These are phyloP conservation scores for Taxidea taxus DNA, from an alignment of 2,113 vertebrate genomes.

Conservation along the genomic window DNA sequence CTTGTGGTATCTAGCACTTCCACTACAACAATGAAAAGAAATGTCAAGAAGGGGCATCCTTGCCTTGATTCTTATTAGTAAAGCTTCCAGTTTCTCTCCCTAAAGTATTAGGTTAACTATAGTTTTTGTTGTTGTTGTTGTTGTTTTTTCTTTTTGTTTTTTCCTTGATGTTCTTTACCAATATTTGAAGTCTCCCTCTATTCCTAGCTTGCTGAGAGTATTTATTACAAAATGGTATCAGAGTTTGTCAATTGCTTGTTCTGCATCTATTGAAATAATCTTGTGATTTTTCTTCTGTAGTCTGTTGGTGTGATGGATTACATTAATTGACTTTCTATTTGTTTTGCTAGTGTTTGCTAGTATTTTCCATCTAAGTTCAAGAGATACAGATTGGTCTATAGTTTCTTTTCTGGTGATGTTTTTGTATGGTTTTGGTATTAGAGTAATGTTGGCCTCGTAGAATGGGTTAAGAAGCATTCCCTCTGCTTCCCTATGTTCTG, in stretches of 20 bases:
- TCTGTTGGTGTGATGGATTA: background rate
- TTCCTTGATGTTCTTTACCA: background rate
- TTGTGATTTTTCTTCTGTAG: background rate
- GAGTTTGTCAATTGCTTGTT: background rate
- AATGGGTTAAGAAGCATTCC: background rate
- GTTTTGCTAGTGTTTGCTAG: background rate
- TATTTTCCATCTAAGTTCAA: background rate
- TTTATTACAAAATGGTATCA: background rate
- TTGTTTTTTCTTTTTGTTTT: background rate
- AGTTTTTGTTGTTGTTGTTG: background rate
- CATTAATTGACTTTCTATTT: background rate
- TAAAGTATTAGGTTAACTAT: background rate
- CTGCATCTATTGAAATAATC: background rate
- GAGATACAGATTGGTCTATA: background rate
- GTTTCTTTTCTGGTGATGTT: background rate
- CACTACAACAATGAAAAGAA: background rate
- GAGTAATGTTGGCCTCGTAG: background rate
- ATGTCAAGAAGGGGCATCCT: background rate
- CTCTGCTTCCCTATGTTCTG: background rate
- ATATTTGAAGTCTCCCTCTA: background rate
- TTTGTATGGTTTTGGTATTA: background rate
- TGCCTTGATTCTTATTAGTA: background rate
- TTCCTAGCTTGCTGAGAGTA: background rate
- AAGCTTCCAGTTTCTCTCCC: background rate
- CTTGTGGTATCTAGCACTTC: background rate